phyloP scores from a whole-genome alignment of 2,113 vertebrate species.

The Malurus melanocephalus region DNA sequence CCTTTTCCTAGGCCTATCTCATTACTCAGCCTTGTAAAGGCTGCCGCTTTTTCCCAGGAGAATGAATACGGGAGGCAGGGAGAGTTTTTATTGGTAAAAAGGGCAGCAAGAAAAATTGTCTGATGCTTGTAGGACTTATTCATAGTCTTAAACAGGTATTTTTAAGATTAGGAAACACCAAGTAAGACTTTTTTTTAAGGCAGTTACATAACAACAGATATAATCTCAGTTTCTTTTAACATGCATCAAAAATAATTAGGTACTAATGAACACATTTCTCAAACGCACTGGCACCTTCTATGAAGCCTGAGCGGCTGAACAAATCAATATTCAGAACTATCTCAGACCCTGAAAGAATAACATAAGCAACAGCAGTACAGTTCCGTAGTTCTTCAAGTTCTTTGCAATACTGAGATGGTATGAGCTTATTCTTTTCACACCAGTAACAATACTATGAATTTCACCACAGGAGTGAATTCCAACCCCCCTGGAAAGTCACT shows the following conservation, averaged over 20 bases:
- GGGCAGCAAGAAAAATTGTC: background rate
- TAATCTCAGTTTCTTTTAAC: background rate
- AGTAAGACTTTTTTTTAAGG: background rate
- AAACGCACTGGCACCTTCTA: constrained; percentile 22
- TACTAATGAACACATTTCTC: background rate
- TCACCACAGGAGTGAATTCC: background rate
- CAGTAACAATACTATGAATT: background rate
- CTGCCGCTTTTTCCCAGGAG: background rate
- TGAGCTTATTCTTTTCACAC: background rate
- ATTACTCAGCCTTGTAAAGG: background rate
- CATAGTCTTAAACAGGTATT: background rate
- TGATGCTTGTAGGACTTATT: background rate
- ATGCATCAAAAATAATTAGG: background rate
- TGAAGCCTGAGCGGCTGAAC: constrained; percentile 5
- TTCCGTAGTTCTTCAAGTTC: background rate
- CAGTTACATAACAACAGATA: background rate
- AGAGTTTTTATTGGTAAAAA: background rate
- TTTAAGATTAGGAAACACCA: background rate
- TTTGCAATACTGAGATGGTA: background rate
- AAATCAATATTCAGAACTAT: constrained; percentile 56
- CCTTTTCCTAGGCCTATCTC: background rate
- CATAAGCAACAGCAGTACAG: background rate
- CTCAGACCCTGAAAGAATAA: constrained; percentile 51
- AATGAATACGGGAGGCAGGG: background rate
- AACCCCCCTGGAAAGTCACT: background rate